A percentile compares a stretch with the other conserved stretches of the same genome.
Evolutionary conservation across 2,797 vertebrate species (phyloP).

Genomic region (Hyperoplus immaculatus): DNA sequence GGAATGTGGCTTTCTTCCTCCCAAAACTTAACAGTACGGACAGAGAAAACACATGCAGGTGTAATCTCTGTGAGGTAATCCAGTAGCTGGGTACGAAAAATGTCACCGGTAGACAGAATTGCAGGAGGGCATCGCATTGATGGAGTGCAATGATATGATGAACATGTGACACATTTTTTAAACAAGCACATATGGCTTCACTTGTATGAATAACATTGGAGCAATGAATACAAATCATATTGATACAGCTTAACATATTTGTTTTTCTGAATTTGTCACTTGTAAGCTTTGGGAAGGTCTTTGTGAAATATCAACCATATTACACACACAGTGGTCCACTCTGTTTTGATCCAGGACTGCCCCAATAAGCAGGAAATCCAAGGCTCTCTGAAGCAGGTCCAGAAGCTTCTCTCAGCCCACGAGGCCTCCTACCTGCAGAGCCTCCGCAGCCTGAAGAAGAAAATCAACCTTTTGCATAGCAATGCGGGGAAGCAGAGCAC

Average conservation of each 20-base stretch:
- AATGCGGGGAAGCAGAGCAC: conserved; percentile 62
- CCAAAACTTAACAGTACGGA: background rate
- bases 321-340: background rate
- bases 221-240: background rate
- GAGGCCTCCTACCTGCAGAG: conserved; percentile 88
- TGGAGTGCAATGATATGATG: background rate
- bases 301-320: background rate
- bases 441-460: conserved; percentile 85
- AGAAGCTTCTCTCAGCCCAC: conserved; percentile 89
- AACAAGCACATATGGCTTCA: background rate
- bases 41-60: background rate
- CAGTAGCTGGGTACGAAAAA: background rate
- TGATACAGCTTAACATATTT: background rate
- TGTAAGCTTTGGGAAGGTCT: background rate
- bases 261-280: background rate
- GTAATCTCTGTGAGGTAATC: conserved; percentile 2
- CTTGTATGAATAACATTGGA: no score
- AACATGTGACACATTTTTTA: background rate
- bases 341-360: conserved; percentile 83
- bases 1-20: background rate
- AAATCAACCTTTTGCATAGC: conserved; percentile 88
- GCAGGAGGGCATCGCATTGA: background rate
- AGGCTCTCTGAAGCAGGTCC: conserved; percentile 85
- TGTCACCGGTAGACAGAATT: background rate
- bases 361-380: conserved; percentile 84